A percentile compares a stretch with the other conserved stretches of the same genome.
Evolutionary conservation across 2,888 invertebrate species (phyloP).

Genomic region (Uloborus plumipes): DNA sequence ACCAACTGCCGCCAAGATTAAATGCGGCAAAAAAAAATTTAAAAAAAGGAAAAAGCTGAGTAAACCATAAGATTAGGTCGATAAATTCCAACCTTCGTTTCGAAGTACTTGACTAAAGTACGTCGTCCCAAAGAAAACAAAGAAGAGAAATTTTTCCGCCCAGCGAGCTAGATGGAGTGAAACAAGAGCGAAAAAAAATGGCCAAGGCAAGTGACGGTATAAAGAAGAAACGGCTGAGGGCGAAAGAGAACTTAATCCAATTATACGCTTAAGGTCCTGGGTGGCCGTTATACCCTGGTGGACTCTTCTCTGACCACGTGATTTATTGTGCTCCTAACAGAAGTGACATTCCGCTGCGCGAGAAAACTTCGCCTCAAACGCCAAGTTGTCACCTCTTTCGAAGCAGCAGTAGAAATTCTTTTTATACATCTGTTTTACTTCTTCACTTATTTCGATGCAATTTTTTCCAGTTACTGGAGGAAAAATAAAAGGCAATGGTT

Average conservation of each 20-base stretch:
- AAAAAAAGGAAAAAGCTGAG: constrained; percentile 23
- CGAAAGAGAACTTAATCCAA: constrained; percentile 55
- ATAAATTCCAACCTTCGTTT: constrained; percentile 54
- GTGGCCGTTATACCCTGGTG: constrained; percentile 30
- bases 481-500: constrained; percentile 2
- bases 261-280: constrained; percentile 54
- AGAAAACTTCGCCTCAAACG: constrained; percentile 41
- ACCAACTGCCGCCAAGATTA: constrained; percentile 33
- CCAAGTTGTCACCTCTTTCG: constrained; percentile 35
- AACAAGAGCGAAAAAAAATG: constrained; percentile 34
- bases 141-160: constrained; percentile 38
- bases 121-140: constrained; percentile 39
- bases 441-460: neutral
- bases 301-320: constrained; percentile 50
- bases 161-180: constrained; percentile 39
- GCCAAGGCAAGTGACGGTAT: constrained; percentile 45
- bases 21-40: constrained; percentile 16
- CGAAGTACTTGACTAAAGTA: constrained; percentile 31
- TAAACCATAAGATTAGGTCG: constrained; percentile 56
- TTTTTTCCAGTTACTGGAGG: neutral
- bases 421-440: neutral
- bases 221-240: constrained; percentile 37
- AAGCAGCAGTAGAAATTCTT: neutral
- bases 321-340: constrained; percentile 44
- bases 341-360: constrained; percentile 40